phyloP scores from a whole-genome alignment of 2,113 vertebrate species.

The Arizona elegans region DNA sequence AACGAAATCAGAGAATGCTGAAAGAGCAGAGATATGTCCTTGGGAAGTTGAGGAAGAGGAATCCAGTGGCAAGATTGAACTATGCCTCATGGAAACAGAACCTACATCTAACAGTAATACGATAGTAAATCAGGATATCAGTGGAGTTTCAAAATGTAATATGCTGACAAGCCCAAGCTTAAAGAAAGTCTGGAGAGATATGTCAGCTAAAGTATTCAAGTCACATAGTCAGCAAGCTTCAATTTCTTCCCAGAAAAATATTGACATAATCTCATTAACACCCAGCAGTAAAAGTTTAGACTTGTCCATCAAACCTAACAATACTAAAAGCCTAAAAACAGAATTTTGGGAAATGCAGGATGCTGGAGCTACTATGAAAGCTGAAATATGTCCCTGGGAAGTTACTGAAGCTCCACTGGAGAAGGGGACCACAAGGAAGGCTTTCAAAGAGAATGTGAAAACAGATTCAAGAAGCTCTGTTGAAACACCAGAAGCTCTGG shows the following conservation, averaged over 20 bases:
- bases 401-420: background rate
- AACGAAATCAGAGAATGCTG: background rate
- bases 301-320: background rate
- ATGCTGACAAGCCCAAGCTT: rapidly evolving
- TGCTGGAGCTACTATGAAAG: constrained; percentile 28
- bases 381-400: constrained; percentile 69
- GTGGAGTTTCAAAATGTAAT: background rate
- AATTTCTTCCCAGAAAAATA: constrained; percentile 28
- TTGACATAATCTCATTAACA: background rate
- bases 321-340: constrained; percentile 2
- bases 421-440: background rate
- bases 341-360: constrained; percentile 61
- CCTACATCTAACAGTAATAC: background rate
- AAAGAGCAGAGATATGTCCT: constrained; percentile 47
- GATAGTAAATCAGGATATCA: background rate
- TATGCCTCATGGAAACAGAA: constrained; percentile 23
- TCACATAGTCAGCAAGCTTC: constrained; percentile 29
- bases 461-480: background rate
- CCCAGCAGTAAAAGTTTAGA: rapidly evolving
- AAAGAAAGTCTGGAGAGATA: constrained; percentile 27
- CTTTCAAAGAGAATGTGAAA: background rate
- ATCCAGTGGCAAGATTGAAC: background rate
- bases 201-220: background rate
- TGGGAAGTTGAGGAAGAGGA: constrained; percentile 48
- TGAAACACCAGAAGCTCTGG: background rate